Evolutionary conservation across 2,797 vertebrate genomes (phyloP).

Genomic region (Jordanella pulchra): DNA sequence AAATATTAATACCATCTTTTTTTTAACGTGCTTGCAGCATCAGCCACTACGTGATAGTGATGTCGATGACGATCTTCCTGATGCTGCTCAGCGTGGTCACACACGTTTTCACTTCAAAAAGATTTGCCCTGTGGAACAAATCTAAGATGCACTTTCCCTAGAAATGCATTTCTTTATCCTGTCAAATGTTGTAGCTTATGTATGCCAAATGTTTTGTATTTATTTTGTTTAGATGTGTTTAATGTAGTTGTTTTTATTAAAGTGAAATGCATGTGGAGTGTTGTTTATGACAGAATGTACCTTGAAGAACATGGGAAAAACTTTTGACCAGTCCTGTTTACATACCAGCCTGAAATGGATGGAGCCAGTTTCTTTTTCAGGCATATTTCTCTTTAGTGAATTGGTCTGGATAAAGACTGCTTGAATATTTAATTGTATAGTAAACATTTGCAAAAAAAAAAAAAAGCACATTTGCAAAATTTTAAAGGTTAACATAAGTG

Average conservation of each 20-base stretch:
- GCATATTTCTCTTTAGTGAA: conserved; percentile 28
- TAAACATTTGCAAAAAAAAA: conserved; percentile 38
- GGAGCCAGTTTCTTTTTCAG: conserved; percentile 11
- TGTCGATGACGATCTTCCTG: conserved; percentile 95
- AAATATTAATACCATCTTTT: background rate
- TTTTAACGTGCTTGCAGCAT: conserved; percentile 81
- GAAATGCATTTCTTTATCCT: conserved; percentile 25
- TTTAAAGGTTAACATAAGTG: conserved; percentile 7
- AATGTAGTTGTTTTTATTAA: background rate
- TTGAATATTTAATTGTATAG: conserved; percentile 44
- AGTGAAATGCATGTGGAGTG: background rate
- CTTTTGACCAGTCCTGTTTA: conserved; percentile 16
- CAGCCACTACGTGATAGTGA: conserved; percentile 97
- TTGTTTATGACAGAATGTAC: background rate
- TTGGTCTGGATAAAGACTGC: conserved; percentile 30
- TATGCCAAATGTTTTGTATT: background rate
- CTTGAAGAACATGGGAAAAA: background rate
- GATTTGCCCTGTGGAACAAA: conserved; percentile 75
- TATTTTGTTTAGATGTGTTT: conserved; percentile 5
- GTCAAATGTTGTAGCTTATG: background rate
- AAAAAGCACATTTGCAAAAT: background rate
- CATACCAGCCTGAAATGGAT: conserved; percentile 22
- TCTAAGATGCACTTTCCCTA: conserved; percentile 86
- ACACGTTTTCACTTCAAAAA: conserved; percentile 87
- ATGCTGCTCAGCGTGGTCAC: conserved; percentile 91